Conservation (phyloP, 2,888 invertebrate species). For the Nipponacmea schrenckii region DNA sequence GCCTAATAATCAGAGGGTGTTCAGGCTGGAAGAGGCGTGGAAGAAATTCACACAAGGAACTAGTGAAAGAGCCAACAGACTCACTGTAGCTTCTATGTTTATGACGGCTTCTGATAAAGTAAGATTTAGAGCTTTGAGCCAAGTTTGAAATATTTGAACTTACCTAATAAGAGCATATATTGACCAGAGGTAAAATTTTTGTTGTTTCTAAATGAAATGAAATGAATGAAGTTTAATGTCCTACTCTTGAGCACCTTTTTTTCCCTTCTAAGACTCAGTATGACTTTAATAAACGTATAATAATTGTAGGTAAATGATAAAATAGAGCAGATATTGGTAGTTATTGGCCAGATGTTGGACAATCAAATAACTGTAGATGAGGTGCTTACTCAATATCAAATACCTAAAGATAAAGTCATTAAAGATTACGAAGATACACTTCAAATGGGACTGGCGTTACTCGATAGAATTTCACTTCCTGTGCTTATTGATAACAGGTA, state of each 20-base stretch:
- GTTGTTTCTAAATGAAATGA: too few relatives aligned
- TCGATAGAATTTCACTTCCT: conserved; percentile 58
- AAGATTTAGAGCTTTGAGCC: conserved; percentile 9
- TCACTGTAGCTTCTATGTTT: conserved; percentile 81
- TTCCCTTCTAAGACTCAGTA: too few relatives aligned
- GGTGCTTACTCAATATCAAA: conserved; percentile 45
- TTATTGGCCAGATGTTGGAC: conserved; percentile 55
- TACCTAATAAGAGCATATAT: too few relatives aligned
- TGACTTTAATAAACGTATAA: too few relatives aligned
- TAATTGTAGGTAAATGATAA: conserved; percentile 58
- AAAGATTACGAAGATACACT: conserved; percentile 52
- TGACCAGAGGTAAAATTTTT: too few relatives aligned
- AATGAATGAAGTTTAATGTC: too few relatives aligned
- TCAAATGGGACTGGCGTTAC: conserved; percentile 56
- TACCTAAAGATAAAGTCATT: conserved; percentile 44
- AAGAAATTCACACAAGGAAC: conserved; percentile 76
- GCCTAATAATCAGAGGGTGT: conserved; percentile 72
- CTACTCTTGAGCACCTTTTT: too few relatives aligned
- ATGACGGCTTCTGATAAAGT: conserved; percentile 75
- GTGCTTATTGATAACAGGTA: conserved; percentile 58
- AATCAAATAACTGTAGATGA: conserved; percentile 51
- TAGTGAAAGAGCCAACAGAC: conserved; percentile 80
- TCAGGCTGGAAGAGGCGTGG: conserved; percentile 77
- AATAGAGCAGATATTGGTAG: conserved; percentile 55
- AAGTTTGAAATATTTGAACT: too few relatives aligned